Base-by-base conservation (phyloP, 2,113 vertebrate species). In the Silurus asotus region DNA sequence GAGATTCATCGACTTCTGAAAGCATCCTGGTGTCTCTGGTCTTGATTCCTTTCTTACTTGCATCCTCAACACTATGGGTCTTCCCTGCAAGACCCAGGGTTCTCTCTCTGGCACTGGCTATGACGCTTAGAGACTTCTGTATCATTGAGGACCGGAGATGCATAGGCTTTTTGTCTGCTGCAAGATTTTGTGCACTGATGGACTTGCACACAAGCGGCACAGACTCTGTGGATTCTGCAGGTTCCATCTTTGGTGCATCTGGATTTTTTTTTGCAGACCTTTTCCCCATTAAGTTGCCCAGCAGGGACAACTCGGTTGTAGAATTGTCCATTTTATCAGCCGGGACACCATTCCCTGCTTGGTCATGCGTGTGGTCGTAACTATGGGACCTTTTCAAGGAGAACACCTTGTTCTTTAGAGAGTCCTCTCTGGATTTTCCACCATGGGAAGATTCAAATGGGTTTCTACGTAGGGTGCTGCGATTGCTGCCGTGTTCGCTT, bases 131-230 rank as follows among this genome's bases (percentile, higher is more conserved):
- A 6, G 98, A 99, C 92, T 99, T 99, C 83, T 99, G 98, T 77
- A 99, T 91, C 94, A 99, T 95, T 0, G 97, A 98, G 0, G 97
- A 95, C 84, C 95, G 95, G 1, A 96, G 95, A 86, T 97, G 96
- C 48, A 97, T 93, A 0, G 96, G 95, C 87, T 98, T 99, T 94
- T 99, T 99, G 89, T 99, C 97, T 0, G 96, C 96, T 83, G 95
- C 97, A 87, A 99, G 95, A 80, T 99, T 99, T 89, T 99, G 97
- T 0, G 98, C 98, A 0, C 98, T 99, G n/a, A 95, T 96, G 0
- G 98, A 99, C 93, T 99, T 99, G 91, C 98, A 99, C 55, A 99
- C 97, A 89, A 99, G 93, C 49, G 97, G 98, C 85, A 98, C 96
- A 0, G 96, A 98, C 90, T 99, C 98, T 0, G 96, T 95, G 23